A percentile compares a stretch with the other conserved stretches of the same genome.
Conservation (phyloP, 2,888 invertebrate species). For the Hyles lineata region DNA sequence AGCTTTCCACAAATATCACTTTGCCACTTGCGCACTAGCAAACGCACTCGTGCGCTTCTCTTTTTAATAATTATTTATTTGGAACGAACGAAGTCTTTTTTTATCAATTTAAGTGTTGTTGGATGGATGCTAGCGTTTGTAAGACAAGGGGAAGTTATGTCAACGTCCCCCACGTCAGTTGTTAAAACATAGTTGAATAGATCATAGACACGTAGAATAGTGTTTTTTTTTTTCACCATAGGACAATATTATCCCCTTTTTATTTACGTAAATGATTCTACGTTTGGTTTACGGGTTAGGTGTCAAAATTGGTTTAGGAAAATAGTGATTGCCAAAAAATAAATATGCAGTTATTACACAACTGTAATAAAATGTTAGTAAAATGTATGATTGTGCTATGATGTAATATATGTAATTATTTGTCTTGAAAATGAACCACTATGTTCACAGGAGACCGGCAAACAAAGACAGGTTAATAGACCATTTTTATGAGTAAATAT, state of each 20-base stretch:
- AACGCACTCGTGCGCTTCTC: conserved; percentile 58
- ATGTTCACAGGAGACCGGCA: too few relatives aligned
- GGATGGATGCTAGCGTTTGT: conserved; percentile 58
- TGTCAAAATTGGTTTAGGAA: background rate
- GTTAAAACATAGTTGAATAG: conserved; percentile 46
- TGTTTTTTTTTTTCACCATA: conserved; percentile 61
- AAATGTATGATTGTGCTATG: too few relatives aligned
- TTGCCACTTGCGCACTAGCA: conserved; percentile 33
- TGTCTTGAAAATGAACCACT: too few relatives aligned
- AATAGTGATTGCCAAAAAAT: background rate
- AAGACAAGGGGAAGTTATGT: conserved; percentile 58
- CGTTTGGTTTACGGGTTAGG: background rate
- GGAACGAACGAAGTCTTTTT: conserved; percentile 47
- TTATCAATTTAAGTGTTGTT: conserved; percentile 64
- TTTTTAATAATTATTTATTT: conserved; percentile 61
- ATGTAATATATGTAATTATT: too few relatives aligned
- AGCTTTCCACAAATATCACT: background rate
- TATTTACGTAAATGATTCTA: conserved; percentile 36
- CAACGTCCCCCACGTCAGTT: conserved; percentile 49
- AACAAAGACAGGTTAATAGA: background rate
- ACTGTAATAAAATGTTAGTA: too few relatives aligned
- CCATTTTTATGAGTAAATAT: background rate
- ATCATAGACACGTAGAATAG: conserved; percentile 60
- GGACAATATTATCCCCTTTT: conserved; percentile 49
- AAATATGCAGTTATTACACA: too few relatives aligned